A percentile compares a stretch with the other conserved stretches of the same genome.
Evolutionary conservation across 2,113 vertebrate genomes (phyloP).

Genomic region (Telmatochromis brachygnathus): DNA sequence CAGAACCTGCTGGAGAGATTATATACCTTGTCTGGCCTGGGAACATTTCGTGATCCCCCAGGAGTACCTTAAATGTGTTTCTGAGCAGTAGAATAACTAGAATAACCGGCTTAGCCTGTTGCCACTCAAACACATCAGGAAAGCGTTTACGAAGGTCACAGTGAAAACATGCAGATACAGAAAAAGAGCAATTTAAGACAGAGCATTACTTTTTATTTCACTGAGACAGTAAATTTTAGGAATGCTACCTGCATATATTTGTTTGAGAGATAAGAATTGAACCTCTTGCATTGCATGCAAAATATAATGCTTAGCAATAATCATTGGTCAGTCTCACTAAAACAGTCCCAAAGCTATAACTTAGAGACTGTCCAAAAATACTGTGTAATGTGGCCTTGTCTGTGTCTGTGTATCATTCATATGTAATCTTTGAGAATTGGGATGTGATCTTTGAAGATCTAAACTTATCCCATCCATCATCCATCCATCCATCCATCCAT

Average conservation of each 20-base stretch:
- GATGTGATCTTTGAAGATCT: not conserved
- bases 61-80: not conserved
- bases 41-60: not conserved
- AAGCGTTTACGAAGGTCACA: not conserved
- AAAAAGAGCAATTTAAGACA: not conserved
- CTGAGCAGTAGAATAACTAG: not conserved
- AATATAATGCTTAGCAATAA: not conserved
- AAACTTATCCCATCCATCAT: not conserved
- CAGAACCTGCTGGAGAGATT: not conserved
- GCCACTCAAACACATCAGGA: not conserved
- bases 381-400: not conserved
- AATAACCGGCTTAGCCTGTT: not conserved
- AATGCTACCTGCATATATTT: not conserved
- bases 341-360: not conserved
- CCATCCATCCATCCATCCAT: not conserved
- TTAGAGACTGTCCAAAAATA: not conserved
- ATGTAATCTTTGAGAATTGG: not conserved
- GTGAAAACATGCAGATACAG: not conserved
- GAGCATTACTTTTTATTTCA: not conserved
- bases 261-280: not conserved
- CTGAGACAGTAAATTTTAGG: not conserved
- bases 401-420: not conserved
- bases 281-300: not conserved
- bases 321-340: not conserved
- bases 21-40: not conserved